phyloP scores from a whole-genome alignment of 1,140 invertebrate species.

The Elysia chlorotica region DNA sequence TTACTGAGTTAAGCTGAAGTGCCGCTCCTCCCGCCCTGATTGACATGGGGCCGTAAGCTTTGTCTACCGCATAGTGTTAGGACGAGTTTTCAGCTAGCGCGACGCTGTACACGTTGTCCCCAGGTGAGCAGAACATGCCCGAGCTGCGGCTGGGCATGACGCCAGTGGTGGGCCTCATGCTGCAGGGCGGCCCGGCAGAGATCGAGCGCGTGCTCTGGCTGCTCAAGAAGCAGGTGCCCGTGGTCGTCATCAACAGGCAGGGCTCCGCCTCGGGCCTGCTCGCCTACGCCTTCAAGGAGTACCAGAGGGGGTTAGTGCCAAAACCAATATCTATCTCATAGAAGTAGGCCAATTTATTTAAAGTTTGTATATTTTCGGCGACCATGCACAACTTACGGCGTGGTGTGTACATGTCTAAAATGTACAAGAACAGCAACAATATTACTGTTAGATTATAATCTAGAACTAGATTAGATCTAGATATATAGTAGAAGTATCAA shows the following conservation, averaged over 20 bases:
- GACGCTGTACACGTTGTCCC: constrained; percentile 12
- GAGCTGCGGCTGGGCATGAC: constrained; percentile 35
- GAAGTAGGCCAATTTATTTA: too few relatives aligned
- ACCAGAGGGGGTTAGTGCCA: constrained; percentile 52
- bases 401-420: too few relatives aligned
- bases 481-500: too few relatives aligned
- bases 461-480: too few relatives aligned
- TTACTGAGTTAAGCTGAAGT: not conserved
- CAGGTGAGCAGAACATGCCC: constrained; percentile 22
- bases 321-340: not conserved
- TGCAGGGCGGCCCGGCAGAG: constrained; percentile 60
- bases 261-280: constrained; percentile 62
- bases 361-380: too few relatives aligned
- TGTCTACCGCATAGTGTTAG: too few relatives aligned
- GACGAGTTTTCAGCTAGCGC: too few relatives aligned
- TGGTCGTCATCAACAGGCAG: constrained; percentile 61
- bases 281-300: constrained; percentile 59
- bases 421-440: too few relatives aligned
- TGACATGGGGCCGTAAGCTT: too few relatives aligned
- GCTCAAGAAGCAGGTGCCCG: constrained; percentile 60
- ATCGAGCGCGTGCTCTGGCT: constrained; percentile 58
- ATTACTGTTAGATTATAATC: too few relatives aligned
- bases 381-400: too few relatives aligned
- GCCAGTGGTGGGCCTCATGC: constrained; percentile 62
- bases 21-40: constrained; percentile 15